Conservation (phyloP, 92 coral and sea anemone genomes). For the Umimayanthus chanpuru region DNA sequence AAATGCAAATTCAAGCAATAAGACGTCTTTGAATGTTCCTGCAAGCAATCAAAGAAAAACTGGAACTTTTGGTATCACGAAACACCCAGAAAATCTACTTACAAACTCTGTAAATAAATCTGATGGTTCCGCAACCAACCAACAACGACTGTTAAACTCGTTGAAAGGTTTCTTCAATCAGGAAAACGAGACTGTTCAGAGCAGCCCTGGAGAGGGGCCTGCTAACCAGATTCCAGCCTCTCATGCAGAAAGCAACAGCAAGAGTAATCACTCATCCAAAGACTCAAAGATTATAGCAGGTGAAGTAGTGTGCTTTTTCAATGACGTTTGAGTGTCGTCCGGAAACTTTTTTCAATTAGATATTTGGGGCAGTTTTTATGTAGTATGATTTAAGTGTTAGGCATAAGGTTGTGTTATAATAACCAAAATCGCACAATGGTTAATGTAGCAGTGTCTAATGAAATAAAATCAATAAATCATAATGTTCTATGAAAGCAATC, state of each 20-base stretch:
- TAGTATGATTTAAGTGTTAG: no score
- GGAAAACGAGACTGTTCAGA: slow-evolving; percentile 36
- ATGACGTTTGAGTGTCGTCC: neutral
- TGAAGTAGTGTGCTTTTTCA: neutral
- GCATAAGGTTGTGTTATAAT: no score
- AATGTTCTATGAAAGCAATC: no score
- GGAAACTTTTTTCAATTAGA: neutral
- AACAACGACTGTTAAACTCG: slow-evolving; percentile 20
- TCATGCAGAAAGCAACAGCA: neutral
- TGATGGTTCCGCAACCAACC: slow-evolving; percentile 35
- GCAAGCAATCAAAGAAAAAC: neutral
- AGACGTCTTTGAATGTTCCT: neutral
- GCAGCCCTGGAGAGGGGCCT: neutral
- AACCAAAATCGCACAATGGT: no score
- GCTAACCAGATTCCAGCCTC: slow-evolving; percentile 1
- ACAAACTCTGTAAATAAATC: neutral
- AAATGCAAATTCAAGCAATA: neutral
- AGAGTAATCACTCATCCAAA: neutral
- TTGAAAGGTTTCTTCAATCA: slow-evolving; percentile 74
- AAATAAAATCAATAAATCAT: no score
- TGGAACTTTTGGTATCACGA: neutral
- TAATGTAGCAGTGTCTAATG: no score
- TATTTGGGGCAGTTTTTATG: neutral
- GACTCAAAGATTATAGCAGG: slow-evolving; percentile 4
- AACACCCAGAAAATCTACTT: neutral